Conservation (phyloP, 2,113 vertebrate species). For the Myotis yumanensis region DNA sequence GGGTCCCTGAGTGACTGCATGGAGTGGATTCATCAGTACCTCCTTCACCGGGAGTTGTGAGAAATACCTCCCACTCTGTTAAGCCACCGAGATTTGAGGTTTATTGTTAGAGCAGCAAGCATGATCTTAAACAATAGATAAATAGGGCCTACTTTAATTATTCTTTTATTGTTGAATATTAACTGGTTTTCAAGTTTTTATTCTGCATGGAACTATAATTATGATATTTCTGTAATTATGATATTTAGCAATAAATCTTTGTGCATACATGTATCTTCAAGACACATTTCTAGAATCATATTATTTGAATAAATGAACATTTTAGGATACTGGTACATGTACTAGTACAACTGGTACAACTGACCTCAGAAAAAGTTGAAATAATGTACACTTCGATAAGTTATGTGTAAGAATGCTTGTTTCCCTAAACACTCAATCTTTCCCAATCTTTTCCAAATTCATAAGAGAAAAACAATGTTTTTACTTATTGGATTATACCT, state of each 20-base stretch:
- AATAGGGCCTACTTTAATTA: neutral
- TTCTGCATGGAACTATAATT: neutral
- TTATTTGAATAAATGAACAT: neutral
- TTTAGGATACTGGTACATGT: neutral
- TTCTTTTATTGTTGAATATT: neutral
- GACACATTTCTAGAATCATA: neutral
- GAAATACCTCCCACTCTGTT: neutral
- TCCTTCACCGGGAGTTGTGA: neutral
- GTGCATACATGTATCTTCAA: neutral
- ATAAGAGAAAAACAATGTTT: neutral
- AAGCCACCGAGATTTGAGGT: neutral
- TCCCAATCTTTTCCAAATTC: neutral
- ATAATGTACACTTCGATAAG: neutral
- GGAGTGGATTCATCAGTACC: neutral
- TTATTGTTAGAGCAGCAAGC: neutral
- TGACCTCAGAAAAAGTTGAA: neutral
- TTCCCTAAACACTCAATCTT: neutral
- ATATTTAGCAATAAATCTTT: neutral
- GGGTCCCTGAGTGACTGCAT: neutral
- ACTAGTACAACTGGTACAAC: neutral
- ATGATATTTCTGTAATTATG: neutral
- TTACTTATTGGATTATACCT: neutral
- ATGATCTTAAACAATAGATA: neutral
- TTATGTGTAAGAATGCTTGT: neutral
- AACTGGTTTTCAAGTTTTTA: neutral